A percentile compares a stretch with the other conserved stretches of the same genome.
These are phyloP conservation scores for Tympanuchus pallidicinctus DNA, from an alignment of 2,113 vertebrate genomes.

Conservation along the genomic window DNA sequence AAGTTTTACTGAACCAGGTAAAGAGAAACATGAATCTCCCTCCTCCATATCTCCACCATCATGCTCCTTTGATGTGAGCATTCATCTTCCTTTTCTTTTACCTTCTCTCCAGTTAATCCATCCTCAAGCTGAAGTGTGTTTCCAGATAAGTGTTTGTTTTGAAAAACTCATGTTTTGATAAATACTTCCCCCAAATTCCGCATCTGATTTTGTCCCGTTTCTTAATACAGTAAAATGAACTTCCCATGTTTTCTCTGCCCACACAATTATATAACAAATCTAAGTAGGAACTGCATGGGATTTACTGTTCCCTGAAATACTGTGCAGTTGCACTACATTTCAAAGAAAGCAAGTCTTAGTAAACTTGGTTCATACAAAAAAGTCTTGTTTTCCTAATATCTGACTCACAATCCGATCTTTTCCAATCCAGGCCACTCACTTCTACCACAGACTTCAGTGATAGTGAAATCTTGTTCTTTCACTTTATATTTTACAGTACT, in stretches of 20 bases:
- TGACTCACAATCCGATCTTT: not conserved
- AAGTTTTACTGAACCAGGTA: not conserved
- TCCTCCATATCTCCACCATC: not conserved
- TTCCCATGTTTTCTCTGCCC: not conserved
- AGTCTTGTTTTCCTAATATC: not conserved
- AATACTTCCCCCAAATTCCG: not conserved
- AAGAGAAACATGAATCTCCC: not conserved
- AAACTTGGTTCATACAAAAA: not conserved
- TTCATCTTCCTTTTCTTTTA: not conserved
- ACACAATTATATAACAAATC: not conserved
- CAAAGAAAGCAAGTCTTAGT: not conserved
- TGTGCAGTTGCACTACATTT: not conserved
- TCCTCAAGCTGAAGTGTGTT: rapidly evolving
- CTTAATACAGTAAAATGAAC: not conserved
- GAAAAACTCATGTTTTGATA: not conserved
- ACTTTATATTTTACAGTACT: not conserved
- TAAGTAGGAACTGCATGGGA: not conserved
- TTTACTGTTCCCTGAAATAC: not conserved
- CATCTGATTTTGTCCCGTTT: not conserved
- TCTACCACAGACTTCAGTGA: not conserved
- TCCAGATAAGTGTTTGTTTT: not conserved
- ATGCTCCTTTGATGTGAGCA: not conserved
- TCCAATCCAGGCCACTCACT: not conserved
- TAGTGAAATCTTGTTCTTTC: not conserved
- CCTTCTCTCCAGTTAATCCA: not conserved